phyloP scores from a whole-genome alignment of 2,888 invertebrate genomes.

The Drosophila monieri region DNA sequence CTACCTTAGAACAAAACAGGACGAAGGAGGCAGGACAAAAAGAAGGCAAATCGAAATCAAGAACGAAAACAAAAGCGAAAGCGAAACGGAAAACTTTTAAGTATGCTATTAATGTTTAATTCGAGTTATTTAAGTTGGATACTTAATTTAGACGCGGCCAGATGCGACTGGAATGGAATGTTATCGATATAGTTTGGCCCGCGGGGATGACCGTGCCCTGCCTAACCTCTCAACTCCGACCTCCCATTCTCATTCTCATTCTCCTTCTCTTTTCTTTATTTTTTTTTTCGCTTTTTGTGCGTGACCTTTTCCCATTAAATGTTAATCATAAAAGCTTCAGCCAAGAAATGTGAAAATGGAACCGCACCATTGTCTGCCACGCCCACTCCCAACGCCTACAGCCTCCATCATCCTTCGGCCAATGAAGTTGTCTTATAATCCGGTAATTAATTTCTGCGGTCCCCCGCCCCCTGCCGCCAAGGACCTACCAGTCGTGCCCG shows the following conservation, averaged over 20 bases:
- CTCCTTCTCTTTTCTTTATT: background rate
- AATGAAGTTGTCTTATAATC: constrained; percentile 77
- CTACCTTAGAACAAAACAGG: constrained; percentile 14
- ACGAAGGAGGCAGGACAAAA: background rate
- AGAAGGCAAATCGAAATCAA: constrained; percentile 5
- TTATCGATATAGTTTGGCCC: constrained; percentile 30
- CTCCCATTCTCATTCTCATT: background rate
- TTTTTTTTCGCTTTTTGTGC: constrained; percentile 45
- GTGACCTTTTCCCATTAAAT: constrained; percentile 78
- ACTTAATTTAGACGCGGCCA: constrained; percentile 69
- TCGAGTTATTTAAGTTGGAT: constrained; percentile 78
- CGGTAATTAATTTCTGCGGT: constrained; percentile 79
- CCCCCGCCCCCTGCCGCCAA: constrained; percentile 10
- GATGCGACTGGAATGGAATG: constrained; percentile 40
- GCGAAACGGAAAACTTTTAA: constrained; percentile 70
- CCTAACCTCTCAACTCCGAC: no score
- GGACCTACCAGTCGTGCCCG: background rate
- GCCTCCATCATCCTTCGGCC: constrained; percentile 28
- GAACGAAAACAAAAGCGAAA: constrained; percentile 24
- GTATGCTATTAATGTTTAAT: constrained; percentile 79
- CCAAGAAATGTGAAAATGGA: constrained; percentile 53
- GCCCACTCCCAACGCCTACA: constrained; percentile 5
- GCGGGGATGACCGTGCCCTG: background rate
- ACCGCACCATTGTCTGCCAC: constrained; percentile 12
- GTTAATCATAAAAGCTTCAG: constrained; percentile 67